Evolutionary conservation across 1,140 invertebrate species (phyloP), one percentile per base, ranked within the genome.

Genomic region (Bacillus rossius): DNA sequence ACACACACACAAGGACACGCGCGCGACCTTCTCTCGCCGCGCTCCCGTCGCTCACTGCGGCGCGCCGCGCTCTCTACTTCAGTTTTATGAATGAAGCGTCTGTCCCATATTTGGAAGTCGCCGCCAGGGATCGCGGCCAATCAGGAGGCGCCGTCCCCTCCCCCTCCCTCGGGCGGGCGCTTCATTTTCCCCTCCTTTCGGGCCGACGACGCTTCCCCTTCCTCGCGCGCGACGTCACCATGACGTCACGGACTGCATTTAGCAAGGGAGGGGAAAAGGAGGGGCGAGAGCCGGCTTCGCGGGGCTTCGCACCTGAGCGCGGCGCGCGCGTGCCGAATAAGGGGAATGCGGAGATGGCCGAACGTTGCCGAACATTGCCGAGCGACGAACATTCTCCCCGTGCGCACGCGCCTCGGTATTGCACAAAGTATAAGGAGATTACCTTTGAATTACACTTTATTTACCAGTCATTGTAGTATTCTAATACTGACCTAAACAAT

Each of bases 41-140:
- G 68, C 72, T 55, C 40, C 29, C 47, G 10, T 57, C 60, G 57
- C 63, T 61, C 57, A 67, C 64, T 77, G 73, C 73, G 71, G 10
- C 75, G 73, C 74, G 72, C 71, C 71, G 76, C 74, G 73, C 75
- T 71, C 71, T 73, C 75, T 63, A 74, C 74, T 73, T 74, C 71
- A 76, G 75, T 76, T 80, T 82, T 82, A 82, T 84, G 80, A 84
- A 84, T 84, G 81, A 78, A 82, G 68, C 73, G 71, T 73, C 75
- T 78, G 76, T 77, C 75, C 77, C 77, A 77, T 78, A 78, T 79
- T 79, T 77, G 76, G 76, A 76, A 77, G 75, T 72, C 71, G 65
- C 71, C 66, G 64, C 67, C 66, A 72, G 69, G 67, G 70, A 65
- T 69, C 60, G 69, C 73, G 74, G 72, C 80, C 80, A 79, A 75